phyloP scores from a whole-genome alignment of 2,797 vertebrate species.

The Podargus strigoides region DNA sequence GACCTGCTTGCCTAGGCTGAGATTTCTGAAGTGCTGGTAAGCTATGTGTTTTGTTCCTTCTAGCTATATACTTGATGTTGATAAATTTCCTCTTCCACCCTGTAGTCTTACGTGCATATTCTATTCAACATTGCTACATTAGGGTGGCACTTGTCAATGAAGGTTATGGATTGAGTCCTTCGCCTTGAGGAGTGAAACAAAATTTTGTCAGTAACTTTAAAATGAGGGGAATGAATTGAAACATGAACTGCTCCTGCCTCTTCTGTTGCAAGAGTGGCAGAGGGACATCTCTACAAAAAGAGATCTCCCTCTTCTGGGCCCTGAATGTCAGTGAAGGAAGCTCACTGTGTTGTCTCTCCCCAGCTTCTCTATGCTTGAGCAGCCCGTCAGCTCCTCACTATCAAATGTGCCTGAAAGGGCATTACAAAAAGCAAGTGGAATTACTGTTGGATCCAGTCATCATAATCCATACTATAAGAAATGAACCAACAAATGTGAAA shows the following conservation, averaged over 20 bases:
- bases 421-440: neutral
- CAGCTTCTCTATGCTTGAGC: neutral
- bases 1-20: neutral
- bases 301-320: neutral
- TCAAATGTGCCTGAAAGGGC: neutral
- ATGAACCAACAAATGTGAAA: neutral
- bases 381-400: neutral
- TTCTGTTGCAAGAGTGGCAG: accelerated
- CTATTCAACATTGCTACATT: neutral
- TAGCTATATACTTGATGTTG: neutral
- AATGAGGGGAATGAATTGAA: neutral
- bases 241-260: neutral
- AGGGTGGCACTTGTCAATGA: neutral
- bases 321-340: neutral
- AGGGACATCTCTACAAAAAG: neutral
- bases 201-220: neutral
- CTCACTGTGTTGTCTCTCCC: neutral
- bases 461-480: neutral
- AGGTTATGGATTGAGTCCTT: neutral
- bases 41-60: neutral
- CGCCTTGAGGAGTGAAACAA: neutral
- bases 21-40: neutral
- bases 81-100: neutral
- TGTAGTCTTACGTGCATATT: accelerated
- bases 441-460: neutral